phyloP scores from a whole-genome alignment of 2,888 invertebrate genomes.

The Acronicta aceris region DNA sequence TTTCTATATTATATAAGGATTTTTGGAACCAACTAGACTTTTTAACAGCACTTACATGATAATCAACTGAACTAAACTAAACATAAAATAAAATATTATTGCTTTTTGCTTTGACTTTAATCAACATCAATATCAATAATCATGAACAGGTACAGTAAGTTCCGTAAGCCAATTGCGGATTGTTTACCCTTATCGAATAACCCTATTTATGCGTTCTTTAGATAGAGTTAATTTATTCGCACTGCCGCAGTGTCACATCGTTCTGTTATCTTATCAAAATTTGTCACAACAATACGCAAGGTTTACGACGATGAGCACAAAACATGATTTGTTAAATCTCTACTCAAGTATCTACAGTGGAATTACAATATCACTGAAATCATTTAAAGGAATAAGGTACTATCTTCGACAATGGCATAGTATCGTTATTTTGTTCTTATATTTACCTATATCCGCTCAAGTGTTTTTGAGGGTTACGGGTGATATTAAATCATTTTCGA shows the following conservation, averaged over 20 bases:
- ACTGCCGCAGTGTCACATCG: slow-evolving; percentile 7
- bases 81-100: too few relatives aligned
- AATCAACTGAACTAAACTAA: too few relatives aligned
- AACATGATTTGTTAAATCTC: slow-evolving; percentile 41
- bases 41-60: too few relatives aligned
- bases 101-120: too few relatives aligned
- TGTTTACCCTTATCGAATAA: too few relatives aligned
- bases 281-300: slow-evolving; percentile 18
- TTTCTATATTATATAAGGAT: too few relatives aligned
- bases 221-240: slow-evolving; percentile 29
- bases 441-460: slow-evolving; percentile 4
- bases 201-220: too few relatives aligned
- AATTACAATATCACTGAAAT: slow-evolving; percentile 29
- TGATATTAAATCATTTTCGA: too few relatives aligned
- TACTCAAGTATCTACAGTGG: slow-evolving; percentile 32
- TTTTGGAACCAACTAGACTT: too few relatives aligned
- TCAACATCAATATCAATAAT: too few relatives aligned
- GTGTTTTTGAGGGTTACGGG: slow-evolving; percentile 2
- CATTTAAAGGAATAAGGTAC: slow-evolving; percentile 13
- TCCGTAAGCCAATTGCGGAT: too few relatives aligned
- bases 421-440: not conserved
- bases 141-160: too few relatives aligned
- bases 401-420: slow-evolving; percentile 3
- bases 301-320: slow-evolving; percentile 29
- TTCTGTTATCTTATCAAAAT: slow-evolving; percentile 49